These are phyloP conservation scores for Dynastes hyllus DNA, from an alignment of 2,888 invertebrate genomes.

Conservation along the genomic window DNA sequence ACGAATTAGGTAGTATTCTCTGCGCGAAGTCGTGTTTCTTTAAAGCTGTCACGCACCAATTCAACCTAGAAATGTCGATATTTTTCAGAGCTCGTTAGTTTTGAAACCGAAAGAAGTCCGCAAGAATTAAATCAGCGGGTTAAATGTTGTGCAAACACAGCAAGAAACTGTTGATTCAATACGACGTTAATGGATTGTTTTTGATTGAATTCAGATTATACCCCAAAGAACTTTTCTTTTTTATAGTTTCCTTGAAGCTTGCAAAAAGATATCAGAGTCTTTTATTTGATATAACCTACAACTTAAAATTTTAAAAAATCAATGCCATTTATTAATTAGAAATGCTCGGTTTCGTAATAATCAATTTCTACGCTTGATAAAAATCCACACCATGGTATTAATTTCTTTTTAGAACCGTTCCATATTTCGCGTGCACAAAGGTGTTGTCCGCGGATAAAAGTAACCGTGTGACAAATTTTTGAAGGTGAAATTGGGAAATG, in stretches of 20 bases:
- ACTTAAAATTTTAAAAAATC: background rate
- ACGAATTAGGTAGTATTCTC: background rate
- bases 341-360: background rate
- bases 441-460: no score
- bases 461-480: background rate
- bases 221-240: no score
- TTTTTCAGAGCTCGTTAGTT: constrained; percentile 9
- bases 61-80: constrained; percentile 5
- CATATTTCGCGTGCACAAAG: no score
- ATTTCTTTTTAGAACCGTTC: no score
- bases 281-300: no score
- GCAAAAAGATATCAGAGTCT: no score
- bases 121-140: background rate
- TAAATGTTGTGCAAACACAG: background rate
- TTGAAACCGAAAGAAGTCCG: constrained; percentile 7
- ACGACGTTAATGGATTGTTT: background rate
- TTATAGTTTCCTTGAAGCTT: no score
- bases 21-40: constrained; percentile 6
- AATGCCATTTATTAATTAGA: background rate
- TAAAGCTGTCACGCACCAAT: constrained; percentile 20
- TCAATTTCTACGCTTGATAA: no score
- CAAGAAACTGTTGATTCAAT: background rate
- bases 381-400: no score
- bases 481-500: background rate
- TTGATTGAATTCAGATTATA: background rate